phyloP scores from a whole-genome alignment of 2,113 vertebrate species.

The Rhea americana region DNA sequence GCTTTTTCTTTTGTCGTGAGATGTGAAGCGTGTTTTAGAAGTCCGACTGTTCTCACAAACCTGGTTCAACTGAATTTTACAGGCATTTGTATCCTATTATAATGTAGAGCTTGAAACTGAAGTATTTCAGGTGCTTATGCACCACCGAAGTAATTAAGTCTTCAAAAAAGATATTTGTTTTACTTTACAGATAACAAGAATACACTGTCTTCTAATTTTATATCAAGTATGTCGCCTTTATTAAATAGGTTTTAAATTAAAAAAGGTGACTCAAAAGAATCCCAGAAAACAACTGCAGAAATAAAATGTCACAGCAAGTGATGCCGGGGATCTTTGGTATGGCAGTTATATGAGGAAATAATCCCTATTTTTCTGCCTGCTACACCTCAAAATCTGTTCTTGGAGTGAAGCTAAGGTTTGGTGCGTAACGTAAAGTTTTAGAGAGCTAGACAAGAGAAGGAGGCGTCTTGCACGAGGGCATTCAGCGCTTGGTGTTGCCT shows the following conservation, averaged over 20 bases:
- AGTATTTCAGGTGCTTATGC: neutral
- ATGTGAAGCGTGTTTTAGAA: neutral
- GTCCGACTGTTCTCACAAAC: no score
- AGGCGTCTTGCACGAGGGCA: neutral
- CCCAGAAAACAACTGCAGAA: neutral
- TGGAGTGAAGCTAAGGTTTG: neutral
- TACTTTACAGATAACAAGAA: neutral
- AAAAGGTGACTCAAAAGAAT: no score
- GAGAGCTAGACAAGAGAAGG: neutral
- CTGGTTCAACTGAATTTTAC: neutral
- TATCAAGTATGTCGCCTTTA: no score
- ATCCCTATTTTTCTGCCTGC: neutral
- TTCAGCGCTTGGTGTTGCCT: neutral
- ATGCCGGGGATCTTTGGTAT: no score
- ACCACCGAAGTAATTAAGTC: no score
- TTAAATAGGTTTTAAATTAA: no score
- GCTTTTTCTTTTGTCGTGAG: neutral
- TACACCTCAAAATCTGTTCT: neutral
- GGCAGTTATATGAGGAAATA: neutral
- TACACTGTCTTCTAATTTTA: no score
- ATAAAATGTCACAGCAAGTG: neutral
- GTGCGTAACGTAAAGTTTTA: neutral
- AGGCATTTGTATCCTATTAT: neutral
- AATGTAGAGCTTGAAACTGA: neutral
- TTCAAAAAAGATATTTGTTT: no score